Evolutionary conservation across 2,113 vertebrate species (phyloP).

Genomic region (Eubucco bourcierii): DNA sequence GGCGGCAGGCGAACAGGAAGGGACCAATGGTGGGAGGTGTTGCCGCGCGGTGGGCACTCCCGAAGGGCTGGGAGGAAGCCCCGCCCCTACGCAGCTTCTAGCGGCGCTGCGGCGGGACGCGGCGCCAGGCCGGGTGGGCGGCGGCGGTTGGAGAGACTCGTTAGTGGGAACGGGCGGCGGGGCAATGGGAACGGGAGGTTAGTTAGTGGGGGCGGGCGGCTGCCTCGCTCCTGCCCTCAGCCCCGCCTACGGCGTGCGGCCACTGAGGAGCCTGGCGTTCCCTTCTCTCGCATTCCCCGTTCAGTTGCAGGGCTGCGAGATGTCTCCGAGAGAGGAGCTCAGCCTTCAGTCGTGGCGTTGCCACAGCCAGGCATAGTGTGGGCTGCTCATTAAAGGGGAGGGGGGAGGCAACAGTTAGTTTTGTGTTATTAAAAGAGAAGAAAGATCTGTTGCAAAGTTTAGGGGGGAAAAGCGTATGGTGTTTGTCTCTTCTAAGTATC

Average conservation of each 20-base stretch:
- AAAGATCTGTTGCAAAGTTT: not conserved
- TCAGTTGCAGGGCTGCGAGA: accelerated
- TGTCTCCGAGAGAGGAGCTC: not conserved
- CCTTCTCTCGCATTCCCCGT: no score
- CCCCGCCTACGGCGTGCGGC: not conserved
- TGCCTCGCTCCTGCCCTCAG: not conserved
- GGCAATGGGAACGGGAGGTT: no score
- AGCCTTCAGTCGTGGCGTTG: not conserved
- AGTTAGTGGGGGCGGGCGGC: no score
- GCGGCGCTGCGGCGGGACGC: not conserved
- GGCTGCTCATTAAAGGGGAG: not conserved
- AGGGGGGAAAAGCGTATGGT: not conserved
- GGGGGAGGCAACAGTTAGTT: accelerated
- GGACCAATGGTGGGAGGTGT: not conserved
- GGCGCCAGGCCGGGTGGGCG: not conserved
- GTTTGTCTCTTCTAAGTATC: not conserved
- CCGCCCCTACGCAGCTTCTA: not conserved
- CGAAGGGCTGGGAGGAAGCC: no score
- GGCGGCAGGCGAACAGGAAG: not conserved
- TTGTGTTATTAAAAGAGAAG: not conserved
- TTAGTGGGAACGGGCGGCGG: no score
- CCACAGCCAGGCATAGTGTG: accelerated
- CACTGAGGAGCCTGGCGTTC: not conserved
- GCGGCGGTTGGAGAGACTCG: not conserved
- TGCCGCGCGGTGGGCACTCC: not conserved